phyloP scores from a whole-genome alignment of 2,888 invertebrate genomes.

The Trachelus troglodyta region DNA sequence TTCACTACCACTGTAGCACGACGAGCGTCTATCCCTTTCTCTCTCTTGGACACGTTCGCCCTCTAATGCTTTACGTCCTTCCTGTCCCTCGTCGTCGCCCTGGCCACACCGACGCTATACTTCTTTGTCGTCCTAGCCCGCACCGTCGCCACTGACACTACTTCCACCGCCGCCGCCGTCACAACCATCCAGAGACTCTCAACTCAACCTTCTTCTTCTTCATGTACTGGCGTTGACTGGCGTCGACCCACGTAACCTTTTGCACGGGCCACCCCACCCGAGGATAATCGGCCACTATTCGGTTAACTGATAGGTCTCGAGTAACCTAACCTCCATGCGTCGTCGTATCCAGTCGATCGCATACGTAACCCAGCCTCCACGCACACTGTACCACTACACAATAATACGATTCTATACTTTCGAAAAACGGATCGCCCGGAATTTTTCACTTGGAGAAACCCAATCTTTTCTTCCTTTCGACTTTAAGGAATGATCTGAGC shows the following conservation, averaged over 20 bases:
- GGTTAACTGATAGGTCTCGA: not conserved
- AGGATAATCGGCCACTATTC: not conserved
- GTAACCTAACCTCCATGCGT: not conserved
- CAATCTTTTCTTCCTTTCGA: not conserved
- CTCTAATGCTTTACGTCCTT: not conserved
- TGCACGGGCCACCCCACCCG: not conserved
- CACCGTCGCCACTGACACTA: not conserved
- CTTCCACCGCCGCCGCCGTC: not conserved
- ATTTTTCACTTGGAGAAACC: not conserved
- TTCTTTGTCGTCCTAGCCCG: not conserved
- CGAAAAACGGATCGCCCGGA: not conserved
- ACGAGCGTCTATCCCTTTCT: slow-evolving; percentile 47
- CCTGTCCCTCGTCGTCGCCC: not conserved
- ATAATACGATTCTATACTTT: not conserved
- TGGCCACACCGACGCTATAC: not conserved
- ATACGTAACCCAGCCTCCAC: not conserved
- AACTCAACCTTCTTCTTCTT: not conserved
- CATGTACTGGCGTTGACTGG: not conserved
- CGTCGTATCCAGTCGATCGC: not conserved
- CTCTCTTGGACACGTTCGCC: slow-evolving; percentile 15
- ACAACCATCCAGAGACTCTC: not conserved
- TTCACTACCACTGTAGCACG: slow-evolving; percentile 58
- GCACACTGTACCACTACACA: not conserved
- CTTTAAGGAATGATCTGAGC: not conserved
- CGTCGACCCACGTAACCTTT: not conserved